phyloP scores from a whole-genome alignment of 2,113 vertebrate genomes.

The Microtus richardsoni region DNA sequence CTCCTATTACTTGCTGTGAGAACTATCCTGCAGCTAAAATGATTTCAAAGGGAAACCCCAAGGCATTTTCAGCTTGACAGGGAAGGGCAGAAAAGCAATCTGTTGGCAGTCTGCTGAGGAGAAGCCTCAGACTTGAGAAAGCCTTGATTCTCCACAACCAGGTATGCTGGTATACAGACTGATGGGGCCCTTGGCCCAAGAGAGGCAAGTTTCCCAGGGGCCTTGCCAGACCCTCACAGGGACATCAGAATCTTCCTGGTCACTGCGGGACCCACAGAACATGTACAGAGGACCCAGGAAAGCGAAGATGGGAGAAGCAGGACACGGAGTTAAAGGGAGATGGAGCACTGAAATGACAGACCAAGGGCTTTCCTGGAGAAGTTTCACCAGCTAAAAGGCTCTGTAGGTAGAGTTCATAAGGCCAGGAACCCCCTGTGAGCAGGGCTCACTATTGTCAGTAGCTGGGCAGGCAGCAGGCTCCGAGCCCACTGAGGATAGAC shows the following conservation, averaged over 20 bases:
- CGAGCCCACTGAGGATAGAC: not conserved
- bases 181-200: not conserved
- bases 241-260: not conserved
- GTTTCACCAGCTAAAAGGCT: fast-evolving
- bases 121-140: not conserved
- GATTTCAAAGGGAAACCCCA: conserved; percentile 52
- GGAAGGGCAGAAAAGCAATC: not conserved
- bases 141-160: not conserved
- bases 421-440: not conserved
- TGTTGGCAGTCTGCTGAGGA: not conserved
- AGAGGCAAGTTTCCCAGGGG: not conserved
- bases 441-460: not conserved
- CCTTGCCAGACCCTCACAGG: fast-evolving
- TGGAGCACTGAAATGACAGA: fast-evolving
- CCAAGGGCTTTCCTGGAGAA: not conserved
- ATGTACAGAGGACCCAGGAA: not conserved
- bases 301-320: not conserved
- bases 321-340: no score
- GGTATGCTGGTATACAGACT: not conserved
- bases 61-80: conserved; percentile 8
- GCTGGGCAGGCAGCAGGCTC: not conserved
- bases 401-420: not conserved
- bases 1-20: conserved; percentile 27
- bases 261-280: not conserved
- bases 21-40: conserved; percentile 26